These are phyloP conservation scores for Neosilurus mollespiculum DNA, from an alignment of 2,797 vertebrate genomes.

Conservation along the genomic window DNA sequence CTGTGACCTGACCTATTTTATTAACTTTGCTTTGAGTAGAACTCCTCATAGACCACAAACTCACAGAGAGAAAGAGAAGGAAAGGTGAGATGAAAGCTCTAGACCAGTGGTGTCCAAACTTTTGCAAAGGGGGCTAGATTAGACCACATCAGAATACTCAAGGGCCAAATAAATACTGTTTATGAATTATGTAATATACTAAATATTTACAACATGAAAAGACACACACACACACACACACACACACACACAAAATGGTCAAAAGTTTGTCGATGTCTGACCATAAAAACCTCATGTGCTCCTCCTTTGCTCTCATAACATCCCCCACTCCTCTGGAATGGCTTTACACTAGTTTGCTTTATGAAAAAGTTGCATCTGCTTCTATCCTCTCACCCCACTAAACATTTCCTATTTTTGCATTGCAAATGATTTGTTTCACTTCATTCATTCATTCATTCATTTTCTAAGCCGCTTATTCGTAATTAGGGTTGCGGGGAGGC, in stretches of 20 bases:
- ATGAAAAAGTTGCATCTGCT: neutral
- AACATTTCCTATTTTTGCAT: neutral
- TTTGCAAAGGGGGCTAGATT: neutral
- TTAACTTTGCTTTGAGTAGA: constrained; percentile 68
- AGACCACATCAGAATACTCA: neutral
- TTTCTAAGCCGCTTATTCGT: too few relatives aligned
- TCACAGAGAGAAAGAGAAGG: constrained; percentile 47
- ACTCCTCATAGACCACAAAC: constrained; percentile 66
- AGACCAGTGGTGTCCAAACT: neutral
- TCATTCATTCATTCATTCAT: too few relatives aligned
- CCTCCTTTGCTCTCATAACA: neutral
- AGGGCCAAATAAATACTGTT: neutral
- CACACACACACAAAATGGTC: constrained; percentile 13
- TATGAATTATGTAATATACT: neutral
- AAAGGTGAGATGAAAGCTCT: constrained; percentile 25
- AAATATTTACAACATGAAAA: neutral
- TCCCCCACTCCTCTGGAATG: neutral
- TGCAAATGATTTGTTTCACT: neutral
- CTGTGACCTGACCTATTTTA: constrained; percentile 76
- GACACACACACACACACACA: constrained; percentile 16
- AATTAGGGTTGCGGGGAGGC: too few relatives aligned
- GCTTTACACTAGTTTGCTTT: neutral
- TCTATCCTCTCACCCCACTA: neutral
- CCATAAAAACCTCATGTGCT: neutral
- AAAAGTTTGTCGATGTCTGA: neutral